Evolutionary conservation across 1,140 invertebrate genomes (phyloP).

Genomic region (Cydia strobilella): DNA sequence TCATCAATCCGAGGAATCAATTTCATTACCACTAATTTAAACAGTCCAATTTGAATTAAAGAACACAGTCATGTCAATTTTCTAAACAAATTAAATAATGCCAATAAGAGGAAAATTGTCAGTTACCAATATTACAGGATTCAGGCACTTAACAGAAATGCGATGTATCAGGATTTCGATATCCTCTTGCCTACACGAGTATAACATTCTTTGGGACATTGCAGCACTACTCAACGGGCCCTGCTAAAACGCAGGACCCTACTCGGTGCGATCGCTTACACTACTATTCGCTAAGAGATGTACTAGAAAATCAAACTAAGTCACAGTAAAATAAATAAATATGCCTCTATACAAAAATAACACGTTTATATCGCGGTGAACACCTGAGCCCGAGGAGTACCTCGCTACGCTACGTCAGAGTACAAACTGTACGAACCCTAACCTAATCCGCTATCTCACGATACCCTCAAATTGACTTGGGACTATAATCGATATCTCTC

Average conservation of each 20-base stretch:
- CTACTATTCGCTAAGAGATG: conserved; percentile 70
- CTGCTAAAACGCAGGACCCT: conserved; percentile 77
- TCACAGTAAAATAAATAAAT: conserved; percentile 76
- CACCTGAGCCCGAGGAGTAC: conserved; percentile 66
- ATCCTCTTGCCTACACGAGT: conserved; percentile 64
- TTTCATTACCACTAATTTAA: conserved; percentile 55
- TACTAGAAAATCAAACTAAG: conserved; percentile 70
- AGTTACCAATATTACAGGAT: conserved; percentile 51
- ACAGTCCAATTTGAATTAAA: conserved; percentile 47
- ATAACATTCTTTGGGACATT: conserved; percentile 77
- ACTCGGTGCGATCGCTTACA: conserved; percentile 68
- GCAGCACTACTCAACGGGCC: conserved; percentile 71
- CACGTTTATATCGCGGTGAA: conserved; percentile 70
- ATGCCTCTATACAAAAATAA: conserved; percentile 78
- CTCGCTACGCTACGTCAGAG: conserved; percentile 36
- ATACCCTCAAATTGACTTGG: conserved; percentile 62
- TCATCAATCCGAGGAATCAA: conserved; percentile 63
- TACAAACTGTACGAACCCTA: conserved; percentile 34
- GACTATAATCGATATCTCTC: conserved; percentile 62
- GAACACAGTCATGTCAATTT: conserved; percentile 39
- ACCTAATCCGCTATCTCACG: conserved; percentile 43
- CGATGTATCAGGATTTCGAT: conserved; percentile 35
- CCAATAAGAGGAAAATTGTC: conserved; percentile 37
- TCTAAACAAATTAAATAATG: conserved; percentile 40
- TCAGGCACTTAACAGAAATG: conserved; percentile 43